A percentile compares a stretch with the other conserved stretches of the same genome.
These are phyloP conservation scores for Halocaridina rubra DNA, from an alignment of 2,888 invertebrate species.

Conservation along the genomic window DNA sequence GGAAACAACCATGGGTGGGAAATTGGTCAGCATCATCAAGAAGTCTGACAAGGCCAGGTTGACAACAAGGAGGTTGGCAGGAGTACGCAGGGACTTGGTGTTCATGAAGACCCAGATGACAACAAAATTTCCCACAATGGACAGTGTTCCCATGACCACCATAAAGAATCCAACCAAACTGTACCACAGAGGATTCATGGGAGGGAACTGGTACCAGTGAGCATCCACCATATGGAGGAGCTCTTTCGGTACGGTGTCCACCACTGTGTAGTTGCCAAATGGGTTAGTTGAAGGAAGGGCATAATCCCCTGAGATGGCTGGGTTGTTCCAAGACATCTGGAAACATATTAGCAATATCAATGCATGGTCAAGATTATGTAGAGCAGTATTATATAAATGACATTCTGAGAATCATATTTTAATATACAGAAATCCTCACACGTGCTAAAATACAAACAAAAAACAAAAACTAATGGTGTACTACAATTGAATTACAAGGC, in stretches of 20 bases:
- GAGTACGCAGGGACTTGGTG: constrained; percentile 62
- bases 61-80: constrained; percentile 87
- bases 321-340: not conserved
- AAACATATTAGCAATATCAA: not conserved
- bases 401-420: too few species aligned
- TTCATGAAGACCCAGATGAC: constrained; percentile 64
- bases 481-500: too few species aligned
- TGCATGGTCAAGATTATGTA: too few species aligned
- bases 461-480: too few species aligned
- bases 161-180: constrained; percentile 58
- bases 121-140: constrained; percentile 64
- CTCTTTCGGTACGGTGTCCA: constrained; percentile 67
- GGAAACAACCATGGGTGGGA: constrained; percentile 30
- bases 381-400: too few species aligned
- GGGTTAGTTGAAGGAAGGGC: not conserved
- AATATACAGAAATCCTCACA: too few species aligned
- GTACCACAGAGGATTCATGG: constrained; percentile 66
- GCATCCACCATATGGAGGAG: constrained; percentile 65
- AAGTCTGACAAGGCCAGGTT: constrained; percentile 93
- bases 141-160: constrained; percentile 48
- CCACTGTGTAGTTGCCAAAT: constrained; percentile 79
- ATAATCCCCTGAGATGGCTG: not conserved
- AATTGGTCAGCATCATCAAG: constrained; percentile 79
- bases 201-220: constrained; percentile 67
- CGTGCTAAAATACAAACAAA: too few species aligned